Base-by-base conservation (phyloP, 2,113 vertebrate genomes). In the Lontra canadensis region DNA sequence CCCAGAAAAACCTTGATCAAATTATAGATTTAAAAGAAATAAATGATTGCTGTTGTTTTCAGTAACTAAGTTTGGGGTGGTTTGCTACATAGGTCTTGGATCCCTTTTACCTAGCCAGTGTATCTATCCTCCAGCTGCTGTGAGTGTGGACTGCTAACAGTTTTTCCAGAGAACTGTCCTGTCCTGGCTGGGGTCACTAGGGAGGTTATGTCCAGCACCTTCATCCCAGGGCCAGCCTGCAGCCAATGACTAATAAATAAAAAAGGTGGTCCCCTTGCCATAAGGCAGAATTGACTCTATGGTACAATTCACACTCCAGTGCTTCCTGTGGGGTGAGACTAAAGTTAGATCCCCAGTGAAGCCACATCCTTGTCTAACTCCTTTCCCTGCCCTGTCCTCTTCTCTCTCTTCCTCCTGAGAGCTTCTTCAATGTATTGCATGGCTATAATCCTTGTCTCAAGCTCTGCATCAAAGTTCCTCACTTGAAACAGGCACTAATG, bases 101-200 rank as follows among this genome's bases (percentile, higher is more conserved):
- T 81, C 3, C 18, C 31, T 74, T 39, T 65, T 25, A 39, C 25
- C 0, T 1, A 65, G 7, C 2, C 4, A 0, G 12, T 2, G 6
- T 26, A 29, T 18, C 17, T 8, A 4, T 63, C 25, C 11, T 34
- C 26, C 78, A 44, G 14, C n/a, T 11, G 57, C 4, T 49, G 10
- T 44, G 25, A 85, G 21, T 59, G 34, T 84, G 59, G 8, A 55
- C 20, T 36, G 23, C 47, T 61, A 23, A 90, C 4, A 71, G 17
- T 17, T 12, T 76, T 6, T 74, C 20, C 3, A 52, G 44, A 88
- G 63, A 87, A 44, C 29, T 55, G 57, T 49, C 6, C 23, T 26
- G 44, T 26, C 11, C 15, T 55, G 49, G 31, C 21, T 31, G 7
- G 57, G 76, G 34, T 49, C 36, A 23, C 42, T 21, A 47, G 13